Base-by-base conservation (phyloP, 2,113 vertebrate genomes). In the Oncorhynchus kisutch region DNA sequence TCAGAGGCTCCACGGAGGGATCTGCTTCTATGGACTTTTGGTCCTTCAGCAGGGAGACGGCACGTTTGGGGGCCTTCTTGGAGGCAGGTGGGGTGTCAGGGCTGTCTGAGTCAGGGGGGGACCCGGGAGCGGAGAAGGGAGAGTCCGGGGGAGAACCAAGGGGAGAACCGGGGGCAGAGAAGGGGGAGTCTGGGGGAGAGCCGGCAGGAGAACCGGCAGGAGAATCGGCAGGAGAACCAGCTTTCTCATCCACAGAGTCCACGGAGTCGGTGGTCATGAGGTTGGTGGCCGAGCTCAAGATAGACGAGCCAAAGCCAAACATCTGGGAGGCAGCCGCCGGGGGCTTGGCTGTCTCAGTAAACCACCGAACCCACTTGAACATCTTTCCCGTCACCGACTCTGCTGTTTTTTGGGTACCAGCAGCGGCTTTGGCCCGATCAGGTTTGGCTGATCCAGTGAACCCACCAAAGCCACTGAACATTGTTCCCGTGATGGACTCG, bases 261-360 rank as follows among this genome's bases (percentile, higher is more conserved):
- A 60, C 49, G 16, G 49, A 60, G 59, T 60, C 84, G 0, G 86
- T 74, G 24, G 72, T 48, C 51, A 94, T 91, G 0, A 94, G 89
- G 76, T 80, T 93, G 6, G 91, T 85, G 65, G 93, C 93, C 13
- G 93, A 93, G 75, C 92, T 99, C 75, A 99, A 93, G 78, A 99
- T 90, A 0, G 98, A 98, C 5, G 96, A 94, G 1, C 93, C 91
- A 48, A 94, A 94, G 51, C 92, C 93, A 80, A 94, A 94, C 82
- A 98, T 95, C 71, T 97, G 95, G 70, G 96, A 95, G 8, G 95
- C 94, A 22, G 95, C 90, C 4, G 95, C 93, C 1, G 96, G 95
- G 95, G 95, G 88, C 69, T 96, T 98, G 0, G 94, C 87, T 1
- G 93, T 27, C 49, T 98, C 97, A 0, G 94, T 91, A 74, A 90